Conservation (phyloP, 2,113 vertebrate species). For the Poicephalus meyeri region DNA sequence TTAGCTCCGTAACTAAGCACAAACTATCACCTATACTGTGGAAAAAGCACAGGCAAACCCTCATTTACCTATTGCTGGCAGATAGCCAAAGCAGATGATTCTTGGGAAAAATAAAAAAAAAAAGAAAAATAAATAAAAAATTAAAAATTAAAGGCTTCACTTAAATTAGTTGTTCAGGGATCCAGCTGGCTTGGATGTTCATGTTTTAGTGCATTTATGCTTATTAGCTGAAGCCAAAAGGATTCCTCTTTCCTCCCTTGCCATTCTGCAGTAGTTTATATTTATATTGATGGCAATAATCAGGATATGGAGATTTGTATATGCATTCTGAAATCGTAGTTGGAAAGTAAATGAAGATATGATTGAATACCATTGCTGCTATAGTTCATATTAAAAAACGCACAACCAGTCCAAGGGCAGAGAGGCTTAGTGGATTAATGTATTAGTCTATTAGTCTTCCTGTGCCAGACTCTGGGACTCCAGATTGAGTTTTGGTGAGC, state of each 20-base stretch:
- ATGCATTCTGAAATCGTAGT: conserved; percentile 29
- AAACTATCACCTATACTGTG: conserved; percentile 5
- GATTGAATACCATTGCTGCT: conserved; percentile 47
- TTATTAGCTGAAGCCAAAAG: conserved; percentile 22
- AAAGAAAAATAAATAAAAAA: conserved; percentile 72
- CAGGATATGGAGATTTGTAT: conserved; percentile 19
- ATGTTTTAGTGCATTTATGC: conserved; percentile 69
- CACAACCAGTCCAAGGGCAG: not conserved
- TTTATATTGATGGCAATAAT: conserved; percentile 42
- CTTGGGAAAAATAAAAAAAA: conserved; percentile 76
- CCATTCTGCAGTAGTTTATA: not conserved
- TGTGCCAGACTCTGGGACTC: not conserved
- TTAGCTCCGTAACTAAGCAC: not conserved
- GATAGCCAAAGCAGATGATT: conserved; percentile 72
- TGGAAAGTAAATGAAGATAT: conserved; percentile 55
- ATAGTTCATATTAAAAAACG: conserved; percentile 47
- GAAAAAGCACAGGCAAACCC: not conserved
- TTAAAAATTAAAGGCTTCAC: conserved; percentile 66
- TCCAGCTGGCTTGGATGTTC: conserved; percentile 55
- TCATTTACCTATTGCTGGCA: conserved; percentile 63
- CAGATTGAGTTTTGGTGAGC: conserved; percentile 31
- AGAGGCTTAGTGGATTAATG: conserved; percentile 33
- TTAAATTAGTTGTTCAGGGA: conserved; percentile 74
- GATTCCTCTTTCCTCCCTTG: not conserved
- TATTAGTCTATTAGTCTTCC: conserved; percentile 34